These are phyloP conservation scores for Myiothlypis coronata DNA, from an alignment of 2,797 vertebrate species.

Conservation along the genomic window DNA sequence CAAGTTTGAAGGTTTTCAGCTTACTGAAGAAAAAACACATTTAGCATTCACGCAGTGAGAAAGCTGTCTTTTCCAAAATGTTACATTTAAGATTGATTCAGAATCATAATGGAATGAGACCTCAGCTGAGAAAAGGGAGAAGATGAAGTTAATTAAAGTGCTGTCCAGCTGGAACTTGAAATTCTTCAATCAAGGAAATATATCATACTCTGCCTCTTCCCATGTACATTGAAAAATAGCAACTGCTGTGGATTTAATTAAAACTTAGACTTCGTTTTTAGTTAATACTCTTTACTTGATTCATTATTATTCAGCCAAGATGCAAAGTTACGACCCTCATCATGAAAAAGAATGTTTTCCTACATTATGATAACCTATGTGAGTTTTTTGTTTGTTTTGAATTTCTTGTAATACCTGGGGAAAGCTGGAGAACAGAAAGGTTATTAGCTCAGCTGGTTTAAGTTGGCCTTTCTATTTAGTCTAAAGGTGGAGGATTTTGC, in stretches of 20 bases:
- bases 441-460: background rate
- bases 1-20: background rate
- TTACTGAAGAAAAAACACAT: background rate
- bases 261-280: slow-evolving; percentile 45
- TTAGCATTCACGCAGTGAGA: background rate
- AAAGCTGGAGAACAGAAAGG: background rate
- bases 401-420: background rate
- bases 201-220: slow-evolving; percentile 13
- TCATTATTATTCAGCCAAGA: slow-evolving; percentile 43
- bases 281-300: slow-evolving; percentile 40
- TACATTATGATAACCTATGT: background rate
- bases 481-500: background rate
- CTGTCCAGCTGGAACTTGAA: slow-evolving; percentile 53
- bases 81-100: slow-evolving; percentile 24
- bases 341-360: background rate
- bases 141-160: slow-evolving; percentile 56
- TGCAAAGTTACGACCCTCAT: background rate
- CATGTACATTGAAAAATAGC: slow-evolving; percentile 23
- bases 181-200: slow-evolving; percentile 28
- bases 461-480: background rate
- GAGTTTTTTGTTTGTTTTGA: background rate
- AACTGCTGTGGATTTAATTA: slow-evolving; percentile 57
- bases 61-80: slow-evolving; percentile 20
- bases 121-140: slow-evolving; percentile 29
- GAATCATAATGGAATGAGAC: slow-evolving; percentile 29